Evolutionary conservation across 2,888 invertebrate genomes (phyloP).

Genomic region (Lissonota sp.): DNA sequence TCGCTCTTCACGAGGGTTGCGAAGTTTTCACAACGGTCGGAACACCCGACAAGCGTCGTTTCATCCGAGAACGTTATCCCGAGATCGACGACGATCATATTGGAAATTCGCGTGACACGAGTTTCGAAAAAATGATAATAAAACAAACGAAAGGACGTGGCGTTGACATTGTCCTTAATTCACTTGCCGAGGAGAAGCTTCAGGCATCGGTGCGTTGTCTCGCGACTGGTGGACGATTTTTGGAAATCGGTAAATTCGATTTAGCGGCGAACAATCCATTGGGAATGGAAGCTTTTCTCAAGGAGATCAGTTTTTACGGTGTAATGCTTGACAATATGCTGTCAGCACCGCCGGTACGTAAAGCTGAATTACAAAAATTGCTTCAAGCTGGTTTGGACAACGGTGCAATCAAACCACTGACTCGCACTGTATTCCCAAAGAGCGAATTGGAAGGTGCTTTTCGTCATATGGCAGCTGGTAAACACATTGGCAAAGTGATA

Average conservation of each 20-base stretch:
- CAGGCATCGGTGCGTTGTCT: constrained; percentile 88
- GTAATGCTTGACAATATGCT: constrained; percentile 91
- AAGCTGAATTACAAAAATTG: constrained; percentile 85
- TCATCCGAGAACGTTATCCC: constrained; percentile 86
- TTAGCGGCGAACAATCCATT: constrained; percentile 88
- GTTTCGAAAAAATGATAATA: constrained; percentile 94
- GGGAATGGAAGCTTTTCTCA: constrained; percentile 88
- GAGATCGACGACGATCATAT: constrained; percentile 88
- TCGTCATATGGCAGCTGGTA: constrained; percentile 87
- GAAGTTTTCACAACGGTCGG: constrained; percentile 87
- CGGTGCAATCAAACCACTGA: constrained; percentile 89
- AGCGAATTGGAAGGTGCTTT: constrained; percentile 90
- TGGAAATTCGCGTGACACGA: constrained; percentile 93
- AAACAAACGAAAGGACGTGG: constrained; percentile 93
- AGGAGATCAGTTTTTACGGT: constrained; percentile 91
- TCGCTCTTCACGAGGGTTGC: constrained; percentile 86
- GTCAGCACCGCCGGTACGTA: constrained; percentile 84
- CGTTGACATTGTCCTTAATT: constrained; percentile 96
- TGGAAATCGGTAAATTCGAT: constrained; percentile 95
- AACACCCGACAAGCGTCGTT: constrained; percentile 85
- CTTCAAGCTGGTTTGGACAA: constrained; percentile 87
- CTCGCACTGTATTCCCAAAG: constrained; percentile 87
- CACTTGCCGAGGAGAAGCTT: constrained; percentile 96
- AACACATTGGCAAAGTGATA: constrained; percentile 91
- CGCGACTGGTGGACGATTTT: constrained; percentile 88